These are phyloP conservation scores for Nasua narica DNA, from an alignment of 2,797 vertebrate species.

Conservation along the genomic window DNA sequence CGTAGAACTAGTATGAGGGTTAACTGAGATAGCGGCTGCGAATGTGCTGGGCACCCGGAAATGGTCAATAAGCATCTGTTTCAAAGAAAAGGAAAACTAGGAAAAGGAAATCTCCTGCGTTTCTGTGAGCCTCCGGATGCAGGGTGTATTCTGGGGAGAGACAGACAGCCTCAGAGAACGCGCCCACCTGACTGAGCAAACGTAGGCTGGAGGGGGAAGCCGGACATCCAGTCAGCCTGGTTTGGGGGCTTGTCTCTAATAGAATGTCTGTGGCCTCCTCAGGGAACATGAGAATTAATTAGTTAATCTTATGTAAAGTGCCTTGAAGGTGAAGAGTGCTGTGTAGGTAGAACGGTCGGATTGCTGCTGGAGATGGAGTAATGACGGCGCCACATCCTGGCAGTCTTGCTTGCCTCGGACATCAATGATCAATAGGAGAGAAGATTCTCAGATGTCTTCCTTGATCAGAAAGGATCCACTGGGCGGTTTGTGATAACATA, in stretches of 20 bases:
- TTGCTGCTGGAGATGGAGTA: slow-evolving; percentile 52
- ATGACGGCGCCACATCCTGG: slow-evolving; percentile 36
- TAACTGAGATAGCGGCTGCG: background rate
- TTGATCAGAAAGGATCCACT: slow-evolving; percentile 40
- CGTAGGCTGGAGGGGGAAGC: background rate
- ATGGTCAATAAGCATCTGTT: background rate
- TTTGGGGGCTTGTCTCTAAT: slow-evolving; percentile 60
- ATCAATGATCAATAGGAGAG: slow-evolving; percentile 59
- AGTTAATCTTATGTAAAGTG: slow-evolving; percentile 73
- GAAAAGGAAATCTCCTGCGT: background rate
- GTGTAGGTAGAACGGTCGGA: slow-evolving; percentile 49
- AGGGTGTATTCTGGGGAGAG: background rate
- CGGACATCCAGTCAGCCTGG: slow-evolving; percentile 31
- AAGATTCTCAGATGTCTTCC: slow-evolving; percentile 47
- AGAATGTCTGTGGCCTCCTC: slow-evolving; percentile 41
- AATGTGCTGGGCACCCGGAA: background rate
- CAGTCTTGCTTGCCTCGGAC: slow-evolving; percentile 34
- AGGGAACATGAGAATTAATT: slow-evolving; percentile 71
- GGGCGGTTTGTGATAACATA: slow-evolving; percentile 5
- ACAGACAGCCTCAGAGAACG: background rate
- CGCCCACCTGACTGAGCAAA: background rate
- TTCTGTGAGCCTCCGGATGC: background rate
- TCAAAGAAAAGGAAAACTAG: background rate
- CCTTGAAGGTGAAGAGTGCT: slow-evolving; percentile 71
- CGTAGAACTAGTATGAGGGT: background rate